Base-by-base conservation (phyloP, 1,140 invertebrate genomes). In the Dreissena rostriformis region DNA sequence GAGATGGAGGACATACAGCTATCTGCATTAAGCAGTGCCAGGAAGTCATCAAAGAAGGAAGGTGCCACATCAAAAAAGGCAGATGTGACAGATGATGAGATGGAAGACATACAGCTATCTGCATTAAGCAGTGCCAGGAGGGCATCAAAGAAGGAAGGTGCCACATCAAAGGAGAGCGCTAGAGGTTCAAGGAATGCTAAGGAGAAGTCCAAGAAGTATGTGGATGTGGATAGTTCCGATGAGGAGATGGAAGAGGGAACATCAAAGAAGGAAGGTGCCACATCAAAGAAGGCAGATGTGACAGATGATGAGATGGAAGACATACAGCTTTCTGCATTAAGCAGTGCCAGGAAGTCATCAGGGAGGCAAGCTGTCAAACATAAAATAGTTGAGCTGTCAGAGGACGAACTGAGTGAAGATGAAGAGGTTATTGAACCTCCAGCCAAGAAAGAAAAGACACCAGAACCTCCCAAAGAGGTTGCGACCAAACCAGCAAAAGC, bases 261-360 rank as follows among this genome's bases (percentile, higher is more conserved):
- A 49, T 8, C n/a, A n/a, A n/a, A n/a, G n/a, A 39, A 68, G 19
- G 17, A 7, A 5, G 29, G 51, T n/a, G n/a, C 74, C 74, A 65
- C 72, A n/a, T 26, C 65, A 76, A 39, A 76, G 67, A n/a, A 66
- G 63, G 63, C n/a, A 66, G n/a, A 66, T 11, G n/a, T n/a, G 7
- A 22, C 63, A 66, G 28, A 66, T 7, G 63, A 66, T 19, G n/a
- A n/a, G n/a, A n/a, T n/a, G n/a, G 28, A 66, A 11, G n/a, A 11
- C 63, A n/a, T 22, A 7, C 55, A 14, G 55, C 12, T 57, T 57
- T 57, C 12, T 57, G 12, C 55, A 12, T 57, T 57, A 12, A n/a
- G 12, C 12, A n/a, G n/a, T 57, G 55, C n/a, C n/a, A n/a, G n/a
- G n/a, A n/a, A n/a, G 65, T 19, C 53, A 12, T 14, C 12, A 19